These are phyloP conservation scores for Vesta saturnalis DNA, from an alignment of 2,888 invertebrate species.

Conservation along the genomic window DNA sequence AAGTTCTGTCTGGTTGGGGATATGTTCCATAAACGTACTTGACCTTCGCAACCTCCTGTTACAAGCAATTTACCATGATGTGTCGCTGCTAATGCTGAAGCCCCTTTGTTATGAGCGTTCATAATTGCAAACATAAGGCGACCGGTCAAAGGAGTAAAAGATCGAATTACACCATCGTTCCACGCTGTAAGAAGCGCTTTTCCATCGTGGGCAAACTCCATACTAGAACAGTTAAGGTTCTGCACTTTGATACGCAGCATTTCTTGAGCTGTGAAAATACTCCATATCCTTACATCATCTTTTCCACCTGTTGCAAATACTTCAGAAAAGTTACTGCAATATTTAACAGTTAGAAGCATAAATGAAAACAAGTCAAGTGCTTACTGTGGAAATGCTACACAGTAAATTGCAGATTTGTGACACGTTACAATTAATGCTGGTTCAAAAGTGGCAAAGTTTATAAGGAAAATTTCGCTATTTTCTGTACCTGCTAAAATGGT, in stretches of 20 bases:
- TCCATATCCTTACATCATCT: slow-evolving; percentile 90
- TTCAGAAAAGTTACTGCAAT: slow-evolving; percentile 77
- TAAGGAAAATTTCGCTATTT: slow-evolving; percentile 82
- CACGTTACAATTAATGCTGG: slow-evolving; percentile 81
- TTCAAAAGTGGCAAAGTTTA: slow-evolving; percentile 74
- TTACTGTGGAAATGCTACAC: slow-evolving; percentile 85
- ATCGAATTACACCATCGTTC: slow-evolving; percentile 85
- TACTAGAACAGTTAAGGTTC: slow-evolving; percentile 86
- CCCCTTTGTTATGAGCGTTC: slow-evolving; percentile 90
- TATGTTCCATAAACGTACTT: slow-evolving; percentile 63
- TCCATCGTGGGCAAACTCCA: slow-evolving; percentile 83
- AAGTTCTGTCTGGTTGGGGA: slow-evolving; percentile 66
- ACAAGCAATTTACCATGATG: slow-evolving; percentile 76
- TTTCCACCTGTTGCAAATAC: slow-evolving; percentile 89
- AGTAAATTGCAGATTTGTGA: slow-evolving; percentile 82
- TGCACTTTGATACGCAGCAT: slow-evolving; percentile 83
- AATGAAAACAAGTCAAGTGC: slow-evolving; percentile 45
- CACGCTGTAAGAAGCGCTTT: slow-evolving; percentile 83
- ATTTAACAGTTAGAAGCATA: background rate
- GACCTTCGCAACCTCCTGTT: slow-evolving; percentile 94
- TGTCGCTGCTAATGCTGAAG: slow-evolving; percentile 83
- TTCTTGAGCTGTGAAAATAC: slow-evolving; percentile 78
- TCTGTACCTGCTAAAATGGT: slow-evolving; percentile 80
- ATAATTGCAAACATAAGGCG: slow-evolving; percentile 82
- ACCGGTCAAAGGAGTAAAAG: slow-evolving; percentile 86